Evolutionary conservation across 2,888 invertebrate genomes (phyloP).

Genomic region (Agonum fuliginosum): DNA sequence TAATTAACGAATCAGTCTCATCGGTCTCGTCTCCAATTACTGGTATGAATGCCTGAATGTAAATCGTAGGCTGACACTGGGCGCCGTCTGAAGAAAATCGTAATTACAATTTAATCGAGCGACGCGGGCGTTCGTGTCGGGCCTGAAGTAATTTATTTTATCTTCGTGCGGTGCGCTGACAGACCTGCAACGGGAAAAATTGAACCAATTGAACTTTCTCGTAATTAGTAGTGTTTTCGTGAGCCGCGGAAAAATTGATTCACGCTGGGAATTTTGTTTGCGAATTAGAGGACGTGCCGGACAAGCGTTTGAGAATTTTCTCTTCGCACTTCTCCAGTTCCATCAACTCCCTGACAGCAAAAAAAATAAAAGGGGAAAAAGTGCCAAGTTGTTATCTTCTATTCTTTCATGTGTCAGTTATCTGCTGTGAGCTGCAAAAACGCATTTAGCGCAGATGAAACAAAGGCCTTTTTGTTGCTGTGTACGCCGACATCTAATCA

Average conservation of each 20-base stretch:
- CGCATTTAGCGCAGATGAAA: constrained; percentile 13
- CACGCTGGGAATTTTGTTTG: constrained; percentile 20
- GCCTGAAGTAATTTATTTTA: constrained; percentile 57
- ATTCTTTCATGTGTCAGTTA: constrained; percentile 36
- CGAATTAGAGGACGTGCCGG: constrained; percentile 37
- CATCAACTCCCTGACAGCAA: constrained; percentile 37
- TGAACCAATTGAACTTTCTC: constrained; percentile 57
- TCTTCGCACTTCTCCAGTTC: constrained; percentile 13
- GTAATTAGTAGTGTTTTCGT: constrained; percentile 52
- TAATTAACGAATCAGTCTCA: no score
- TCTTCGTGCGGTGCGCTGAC: constrained; percentile 55
- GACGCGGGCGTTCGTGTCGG: constrained; percentile 44
- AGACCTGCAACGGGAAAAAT: constrained; percentile 54
- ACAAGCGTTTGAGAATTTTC: constrained; percentile 26
- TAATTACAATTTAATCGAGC: constrained; percentile 59
- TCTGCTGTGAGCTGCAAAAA: constrained; percentile 4
- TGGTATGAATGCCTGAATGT: constrained; percentile 20
- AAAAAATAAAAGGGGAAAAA: constrained; percentile 38
- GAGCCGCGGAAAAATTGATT: constrained; percentile 54
- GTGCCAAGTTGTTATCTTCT: constrained; percentile 29
- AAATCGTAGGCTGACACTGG: constrained; percentile 4
- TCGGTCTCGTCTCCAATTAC: constrained; percentile 28
- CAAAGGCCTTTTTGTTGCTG: not conserved
- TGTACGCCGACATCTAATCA: not conserved
- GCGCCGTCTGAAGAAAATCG: constrained; percentile 51